phyloP scores from a whole-genome alignment of 2,113 vertebrate genomes.

The Eclectus roratus region DNA sequence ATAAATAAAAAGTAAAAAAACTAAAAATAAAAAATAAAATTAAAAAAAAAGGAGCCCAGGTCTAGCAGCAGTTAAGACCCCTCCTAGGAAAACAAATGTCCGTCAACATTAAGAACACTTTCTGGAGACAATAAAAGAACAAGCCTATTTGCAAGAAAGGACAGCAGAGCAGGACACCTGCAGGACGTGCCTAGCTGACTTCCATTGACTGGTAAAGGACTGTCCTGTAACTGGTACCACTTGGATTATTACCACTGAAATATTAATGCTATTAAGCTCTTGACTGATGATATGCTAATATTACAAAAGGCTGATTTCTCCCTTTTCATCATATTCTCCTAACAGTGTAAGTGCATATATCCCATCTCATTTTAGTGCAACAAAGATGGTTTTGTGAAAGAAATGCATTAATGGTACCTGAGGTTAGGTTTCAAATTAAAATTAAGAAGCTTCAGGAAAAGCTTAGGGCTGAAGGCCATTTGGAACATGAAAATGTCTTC shows the following conservation, averaged over 20 bases:
- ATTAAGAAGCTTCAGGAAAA: not conserved
- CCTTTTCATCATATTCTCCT: not conserved
- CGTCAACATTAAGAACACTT: not conserved
- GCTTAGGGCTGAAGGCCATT: not conserved
- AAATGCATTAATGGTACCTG: not conserved
- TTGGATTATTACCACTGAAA: not conserved
- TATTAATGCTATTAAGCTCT: not conserved
- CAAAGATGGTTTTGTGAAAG: not conserved
- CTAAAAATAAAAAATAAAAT: too few relatives aligned
- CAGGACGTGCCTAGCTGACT: not conserved
- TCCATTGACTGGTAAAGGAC: not conserved
- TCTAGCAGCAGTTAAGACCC: not conserved
- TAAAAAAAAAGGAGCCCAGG: not conserved
- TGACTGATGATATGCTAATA: not conserved
- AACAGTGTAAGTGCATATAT: not conserved
- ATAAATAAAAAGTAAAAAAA: too few relatives aligned
- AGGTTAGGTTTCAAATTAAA: not conserved
- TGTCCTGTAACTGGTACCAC: not conserved
- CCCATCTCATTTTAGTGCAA: not conserved
- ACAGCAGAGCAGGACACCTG: not conserved
- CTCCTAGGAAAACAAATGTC: not conserved
- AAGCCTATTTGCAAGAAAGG: not conserved
- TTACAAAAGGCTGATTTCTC: not conserved
- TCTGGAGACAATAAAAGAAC: not conserved
- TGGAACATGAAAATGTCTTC: not conserved